Base-by-base conservation (phyloP, 2,888 invertebrate species). In the Eupithecia insigniata region DNA sequence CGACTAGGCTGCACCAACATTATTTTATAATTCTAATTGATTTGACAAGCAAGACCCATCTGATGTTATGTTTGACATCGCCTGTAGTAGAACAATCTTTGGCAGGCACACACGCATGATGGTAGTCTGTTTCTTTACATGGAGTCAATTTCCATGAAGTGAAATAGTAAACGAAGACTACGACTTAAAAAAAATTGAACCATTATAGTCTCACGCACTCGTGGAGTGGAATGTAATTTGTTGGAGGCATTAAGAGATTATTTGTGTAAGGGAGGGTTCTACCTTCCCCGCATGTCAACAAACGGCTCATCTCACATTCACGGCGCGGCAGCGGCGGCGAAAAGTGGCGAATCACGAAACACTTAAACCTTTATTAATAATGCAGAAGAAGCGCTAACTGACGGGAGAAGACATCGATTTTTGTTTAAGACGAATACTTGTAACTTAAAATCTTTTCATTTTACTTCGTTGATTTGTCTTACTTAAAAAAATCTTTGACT, bases 221-320 rank as follows among this genome's bases (percentile, higher is more conserved):
- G 43, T 18, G 4, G 43, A 43, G 43, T 43, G 18, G 2, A 18
- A 14, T 18, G 3, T n/a, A 46, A 78, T 78, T 72, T 77, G 74
- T 72, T 69, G 39, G 55, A 55, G 14, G 26, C 12, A 26, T 55
- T 60, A 30, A 28, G 18, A 30, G 30, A 30, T 60, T 60, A 30
- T 60, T 60, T 60, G 30, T 60, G 18, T 60, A 18, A 28, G 10
- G 18, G 30, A 16, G 14, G 32, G 22, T n/a, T 16, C 22, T 18
- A 14, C 28, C n/a, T 34, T 55, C 30, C 32, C n/a, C 10, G 16
- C 34, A 34, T 64, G 64, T n/a, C 36, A 68, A 26, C 26, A 62
- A 16, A 28, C 67, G 58, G 22, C 75, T 78, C 79, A 80, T 81
- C 78, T 78, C 77, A 76, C 71, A 80, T 81, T 81, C 80, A 80